phyloP scores from a whole-genome alignment of 2,797 vertebrate genomes.

The Triplophysa yarkandensis region DNA sequence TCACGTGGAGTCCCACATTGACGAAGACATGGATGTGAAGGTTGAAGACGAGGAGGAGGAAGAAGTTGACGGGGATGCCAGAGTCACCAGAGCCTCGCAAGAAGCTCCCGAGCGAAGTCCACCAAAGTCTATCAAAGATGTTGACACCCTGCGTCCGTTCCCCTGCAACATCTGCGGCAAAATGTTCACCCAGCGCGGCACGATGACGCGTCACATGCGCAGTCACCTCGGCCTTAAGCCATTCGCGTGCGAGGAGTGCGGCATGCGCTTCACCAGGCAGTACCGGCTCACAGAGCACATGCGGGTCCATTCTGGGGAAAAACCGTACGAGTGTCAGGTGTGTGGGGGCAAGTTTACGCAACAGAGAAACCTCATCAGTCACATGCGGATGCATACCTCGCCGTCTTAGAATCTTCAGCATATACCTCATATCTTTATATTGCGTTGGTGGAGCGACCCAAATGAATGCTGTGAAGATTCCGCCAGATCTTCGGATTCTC shows the following conservation, averaged over 20 bases:
- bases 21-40: constrained; percentile 95
- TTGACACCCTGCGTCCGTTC: constrained; percentile 83
- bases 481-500: not conserved
- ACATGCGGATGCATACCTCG: constrained; percentile 89
- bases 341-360: constrained; percentile 90
- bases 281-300: constrained; percentile 91
- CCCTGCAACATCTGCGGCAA: constrained; percentile 90
- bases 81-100: constrained; percentile 77
- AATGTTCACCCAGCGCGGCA: constrained; percentile 89
- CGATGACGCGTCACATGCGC: constrained; percentile 91
- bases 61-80: constrained; percentile 82
- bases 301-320: constrained; percentile 90
- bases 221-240: constrained; percentile 90
- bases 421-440: not conserved
- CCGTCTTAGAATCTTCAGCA: constrained; percentile 70
- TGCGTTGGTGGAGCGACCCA: not conserved
- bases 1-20: constrained; percentile 93
- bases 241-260: constrained; percentile 87
- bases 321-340: constrained; percentile 89
- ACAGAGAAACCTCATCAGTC: constrained; percentile 90
- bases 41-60: constrained; percentile 84
- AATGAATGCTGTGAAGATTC: not conserved
- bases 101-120: constrained; percentile 83
- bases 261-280: constrained; percentile 90
- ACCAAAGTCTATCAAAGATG: constrained; percentile 86